These are phyloP conservation scores for Sebastiscus tertius DNA, from an alignment of 2,797 vertebrate genomes.

Conservation along the genomic window DNA sequence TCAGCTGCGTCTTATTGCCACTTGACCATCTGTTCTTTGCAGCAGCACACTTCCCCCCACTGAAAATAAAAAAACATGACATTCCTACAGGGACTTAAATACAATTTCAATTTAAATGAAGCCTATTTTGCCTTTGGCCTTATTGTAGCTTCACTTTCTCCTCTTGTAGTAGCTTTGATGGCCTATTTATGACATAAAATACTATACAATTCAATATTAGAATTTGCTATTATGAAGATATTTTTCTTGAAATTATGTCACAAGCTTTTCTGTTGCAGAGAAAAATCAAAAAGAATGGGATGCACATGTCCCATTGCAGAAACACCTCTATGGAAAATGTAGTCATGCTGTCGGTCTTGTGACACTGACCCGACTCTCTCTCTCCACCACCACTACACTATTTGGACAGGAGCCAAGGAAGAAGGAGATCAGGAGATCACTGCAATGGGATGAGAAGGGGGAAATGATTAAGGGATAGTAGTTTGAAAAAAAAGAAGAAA, in stretches of 20 bases:
- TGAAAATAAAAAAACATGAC: background rate
- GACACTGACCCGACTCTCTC: conserved; percentile 77
- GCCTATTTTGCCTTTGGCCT: background rate
- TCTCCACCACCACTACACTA: conserved; percentile 35
- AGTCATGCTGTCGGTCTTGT: conserved; percentile 81
- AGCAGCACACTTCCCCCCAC: background rate
- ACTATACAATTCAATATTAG: background rate
- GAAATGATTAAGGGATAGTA: conserved; percentile 30
- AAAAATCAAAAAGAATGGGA: background rate
- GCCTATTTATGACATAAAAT: background rate
- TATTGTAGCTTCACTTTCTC: background rate
- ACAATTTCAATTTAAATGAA: background rate
- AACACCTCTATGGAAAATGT: conserved; percentile 82
- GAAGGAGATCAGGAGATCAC: conserved; percentile 58
- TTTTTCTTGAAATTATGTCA: background rate
- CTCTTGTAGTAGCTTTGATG: background rate
- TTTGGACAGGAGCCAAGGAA: conserved; percentile 70
- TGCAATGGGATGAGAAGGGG: conserved; percentile 45
- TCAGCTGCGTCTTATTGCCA: background rate
- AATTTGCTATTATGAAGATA: background rate
- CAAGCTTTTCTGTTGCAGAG: conserved; percentile 1
- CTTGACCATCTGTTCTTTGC: background rate
- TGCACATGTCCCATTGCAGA: background rate
- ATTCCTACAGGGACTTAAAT: background rate
- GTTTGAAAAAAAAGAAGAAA: background rate